Evolutionary conservation across 53 echinoderm and acorn worm genomes (phyloP), one percentile per base, ranked within the genome.

Genomic region (Echinometra lucunter): DNA sequence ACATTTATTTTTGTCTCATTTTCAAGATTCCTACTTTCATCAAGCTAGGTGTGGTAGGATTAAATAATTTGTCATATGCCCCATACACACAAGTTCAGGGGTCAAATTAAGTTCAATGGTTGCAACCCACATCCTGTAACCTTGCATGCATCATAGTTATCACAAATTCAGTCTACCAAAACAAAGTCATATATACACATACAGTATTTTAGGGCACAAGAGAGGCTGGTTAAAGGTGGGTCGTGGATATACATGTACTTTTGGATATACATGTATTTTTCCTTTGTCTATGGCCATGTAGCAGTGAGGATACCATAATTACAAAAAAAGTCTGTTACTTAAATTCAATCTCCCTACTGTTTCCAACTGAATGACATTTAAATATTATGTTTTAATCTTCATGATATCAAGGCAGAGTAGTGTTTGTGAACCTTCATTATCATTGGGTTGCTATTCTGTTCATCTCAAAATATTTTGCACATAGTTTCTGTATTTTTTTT

Each of bases 51-150:
- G 47, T n/a, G 85, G 85, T 85, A 47, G 49, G 53, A 85, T 85
- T 85, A 30, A 49, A 85, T n/a, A 49, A 85, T 85, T 85, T 85
- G 85, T 85, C 85, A 81, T 85, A 85, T 42, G 32, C 78, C 78
- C 40, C 21, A 40, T 53, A 11, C 21, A 21, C 42, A 40, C 17
- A 78, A 19, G 78, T 19, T 78, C 38, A 85, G 85, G 81, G 85
- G 85, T 85, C 85, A 85, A 28, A 53, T 81, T 16, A 25, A 81
- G 81, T 81, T 81, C 81, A 44, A 7, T 42, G 45, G 13, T 45
- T 85, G 47, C 85, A 47, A 85, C 49, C 45, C 28, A 49, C 49
- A 47, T 85, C 85, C 85, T 85, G 85, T 85, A 15, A 85, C 47
- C 45, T 74, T 74, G 12, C 37, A 32, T 15, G 32, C 45, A 45